phyloP scores from a whole-genome alignment of 2,888 invertebrate genomes.

The Sarcophaga variegata region DNA sequence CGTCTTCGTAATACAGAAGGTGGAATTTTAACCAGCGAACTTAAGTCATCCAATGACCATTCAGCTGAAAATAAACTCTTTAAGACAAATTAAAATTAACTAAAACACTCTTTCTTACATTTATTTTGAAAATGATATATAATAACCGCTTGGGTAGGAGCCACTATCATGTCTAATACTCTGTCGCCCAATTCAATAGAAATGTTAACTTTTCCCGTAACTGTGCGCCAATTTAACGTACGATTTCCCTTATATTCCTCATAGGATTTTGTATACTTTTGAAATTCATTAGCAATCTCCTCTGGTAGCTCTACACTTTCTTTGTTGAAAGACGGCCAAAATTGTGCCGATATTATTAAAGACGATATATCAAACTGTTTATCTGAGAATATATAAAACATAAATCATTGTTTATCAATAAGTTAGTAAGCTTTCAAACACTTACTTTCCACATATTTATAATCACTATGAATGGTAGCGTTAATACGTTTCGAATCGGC shows the following conservation, averaged over 20 bases:
- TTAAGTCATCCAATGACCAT: constrained; percentile 94
- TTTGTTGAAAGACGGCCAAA: constrained; percentile 98
- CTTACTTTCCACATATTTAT: constrained; percentile 80
- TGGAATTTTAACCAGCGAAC: constrained; percentile 93
- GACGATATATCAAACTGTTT: constrained; percentile 88
- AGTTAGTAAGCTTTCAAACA: not conserved
- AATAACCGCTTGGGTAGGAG: constrained; percentile 96
- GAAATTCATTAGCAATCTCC: constrained; percentile 90
- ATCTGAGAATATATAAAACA: constrained; percentile 65
- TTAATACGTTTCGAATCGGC: constrained; percentile 97
- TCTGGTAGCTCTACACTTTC: constrained; percentile 94
- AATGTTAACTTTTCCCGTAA: constrained; percentile 94
- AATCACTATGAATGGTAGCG: constrained; percentile 90
- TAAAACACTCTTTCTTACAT: constrained; percentile 81
- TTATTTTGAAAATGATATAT: constrained; percentile 96
- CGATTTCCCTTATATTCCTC: constrained; percentile 95
- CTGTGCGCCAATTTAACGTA: constrained; percentile 96
- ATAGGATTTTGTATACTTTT: constrained; percentile 93
- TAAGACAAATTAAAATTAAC: not conserved
- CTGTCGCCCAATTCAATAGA: constrained; percentile 94
- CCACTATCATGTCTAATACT: constrained; percentile 90
- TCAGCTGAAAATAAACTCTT: constrained; percentile 82
- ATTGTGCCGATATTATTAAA: constrained; percentile 98
- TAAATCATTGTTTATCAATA: no score
- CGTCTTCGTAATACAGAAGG: constrained; percentile 91